Conservation (phyloP, 2,113 vertebrate species). For the Murina feae region DNA sequence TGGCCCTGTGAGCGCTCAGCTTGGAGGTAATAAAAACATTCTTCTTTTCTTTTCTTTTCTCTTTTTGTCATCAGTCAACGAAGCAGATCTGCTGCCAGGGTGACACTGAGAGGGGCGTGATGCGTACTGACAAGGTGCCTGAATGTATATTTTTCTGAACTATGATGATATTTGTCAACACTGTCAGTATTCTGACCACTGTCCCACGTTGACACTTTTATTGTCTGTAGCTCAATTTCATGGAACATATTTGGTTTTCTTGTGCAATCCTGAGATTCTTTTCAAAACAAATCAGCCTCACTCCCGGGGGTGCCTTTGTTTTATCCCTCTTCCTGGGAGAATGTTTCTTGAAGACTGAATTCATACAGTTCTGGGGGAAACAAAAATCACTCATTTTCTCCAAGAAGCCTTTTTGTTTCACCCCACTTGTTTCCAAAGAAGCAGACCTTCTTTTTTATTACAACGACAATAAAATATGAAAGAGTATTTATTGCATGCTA, state of each 20-base stretch:
- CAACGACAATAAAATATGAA: neutral
- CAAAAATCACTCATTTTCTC: constrained; percentile 38
- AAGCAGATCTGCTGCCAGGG: constrained; percentile 37
- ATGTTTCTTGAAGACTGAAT: constrained; percentile 12
- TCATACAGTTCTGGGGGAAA: neutral
- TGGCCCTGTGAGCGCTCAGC: neutral
- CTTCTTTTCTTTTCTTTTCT: constrained; percentile 36
- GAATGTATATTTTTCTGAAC: constrained; percentile 47
- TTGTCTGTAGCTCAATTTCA: constrained; percentile 59
- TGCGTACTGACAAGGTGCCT: constrained; percentile 38
- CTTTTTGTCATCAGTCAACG: constrained; percentile 44
- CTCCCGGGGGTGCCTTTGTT: neutral
- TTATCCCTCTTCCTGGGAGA: constrained; percentile 15
- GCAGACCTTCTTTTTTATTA: neutral
- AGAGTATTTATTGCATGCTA: constrained; percentile 31
- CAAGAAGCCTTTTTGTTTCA: constrained; percentile 6
- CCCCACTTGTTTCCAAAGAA: constrained; percentile 32
- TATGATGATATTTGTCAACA: neutral
- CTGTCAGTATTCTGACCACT: constrained; percentile 49
- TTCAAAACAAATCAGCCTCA: constrained; percentile 57
- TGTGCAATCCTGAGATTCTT: constrained; percentile 71
- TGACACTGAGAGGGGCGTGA: neutral
- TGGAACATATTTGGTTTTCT: constrained; percentile 72
- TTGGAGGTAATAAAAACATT: constrained; percentile 26
- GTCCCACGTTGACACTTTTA: constrained; percentile 44